Conservation (phyloP, 2,797 vertebrate species). For the Strix occidentalis region DNA sequence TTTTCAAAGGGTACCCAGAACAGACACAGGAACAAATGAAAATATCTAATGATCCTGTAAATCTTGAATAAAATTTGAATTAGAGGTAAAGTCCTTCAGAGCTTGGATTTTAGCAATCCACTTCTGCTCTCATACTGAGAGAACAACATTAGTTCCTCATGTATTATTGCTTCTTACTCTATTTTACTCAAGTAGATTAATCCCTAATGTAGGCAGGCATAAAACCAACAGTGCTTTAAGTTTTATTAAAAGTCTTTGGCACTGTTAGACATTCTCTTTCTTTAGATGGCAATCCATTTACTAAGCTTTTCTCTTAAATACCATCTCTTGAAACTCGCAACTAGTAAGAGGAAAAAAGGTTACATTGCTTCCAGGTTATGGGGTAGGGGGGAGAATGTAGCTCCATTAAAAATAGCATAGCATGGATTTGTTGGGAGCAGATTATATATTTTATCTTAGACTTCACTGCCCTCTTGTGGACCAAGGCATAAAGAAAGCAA, state of each 20-base stretch:
- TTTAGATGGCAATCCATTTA: not conserved
- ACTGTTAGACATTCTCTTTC: not conserved
- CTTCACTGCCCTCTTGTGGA: conserved; percentile 72
- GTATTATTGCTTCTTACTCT: not conserved
- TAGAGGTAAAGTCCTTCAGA: not conserved
- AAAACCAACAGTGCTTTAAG: not conserved
- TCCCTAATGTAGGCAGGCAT: not conserved
- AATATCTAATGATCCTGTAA: not conserved
- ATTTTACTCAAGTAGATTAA: not conserved
- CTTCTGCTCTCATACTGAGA: not conserved
- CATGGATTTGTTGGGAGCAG: not conserved
- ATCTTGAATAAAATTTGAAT: not conserved
- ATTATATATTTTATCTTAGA: not conserved
- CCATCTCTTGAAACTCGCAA: not conserved
- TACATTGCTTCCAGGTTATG: not conserved
- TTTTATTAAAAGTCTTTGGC: not conserved
- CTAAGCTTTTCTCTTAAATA: not conserved
- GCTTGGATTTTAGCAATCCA: not conserved
- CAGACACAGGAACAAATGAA: not conserved
- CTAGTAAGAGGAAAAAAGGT: not conserved
- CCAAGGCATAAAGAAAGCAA: not conserved
- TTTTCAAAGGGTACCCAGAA: not conserved
- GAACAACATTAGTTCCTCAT: not conserved
- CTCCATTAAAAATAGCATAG: not conserved
- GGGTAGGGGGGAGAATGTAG: not conserved